Percentiles rank a stretch among this genome's conserved stretches.
Evolutionary conservation across 1,140 invertebrate genomes (phyloP).

Genomic region (Heliconius melpomene): DNA sequence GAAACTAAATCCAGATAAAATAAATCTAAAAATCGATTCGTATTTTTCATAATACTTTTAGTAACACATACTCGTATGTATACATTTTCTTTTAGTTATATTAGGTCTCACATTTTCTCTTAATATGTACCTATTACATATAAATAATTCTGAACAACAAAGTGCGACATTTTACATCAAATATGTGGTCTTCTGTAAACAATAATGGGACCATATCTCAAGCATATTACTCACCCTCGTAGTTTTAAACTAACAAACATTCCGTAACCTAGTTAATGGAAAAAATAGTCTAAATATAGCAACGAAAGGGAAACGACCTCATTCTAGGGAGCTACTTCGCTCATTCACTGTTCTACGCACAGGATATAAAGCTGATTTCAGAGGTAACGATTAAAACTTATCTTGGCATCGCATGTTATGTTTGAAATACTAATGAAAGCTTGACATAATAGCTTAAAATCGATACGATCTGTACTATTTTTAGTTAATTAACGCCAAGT

Average conservation of each 20-base stretch:
- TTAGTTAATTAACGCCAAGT: slow-evolving; percentile 53
- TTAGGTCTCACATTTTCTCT: no score
- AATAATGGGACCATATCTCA: slow-evolving; percentile 37
- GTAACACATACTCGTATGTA: no score
- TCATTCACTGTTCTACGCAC: slow-evolving; percentile 69
- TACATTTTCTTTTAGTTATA: not conserved
- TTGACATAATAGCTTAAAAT: slow-evolving; percentile 57
- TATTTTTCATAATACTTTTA: not conserved
- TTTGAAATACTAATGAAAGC: slow-evolving; percentile 65
- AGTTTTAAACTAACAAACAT: slow-evolving; percentile 1
- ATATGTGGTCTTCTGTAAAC: slow-evolving; percentile 21
- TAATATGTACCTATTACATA: no score
- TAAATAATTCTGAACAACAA: not conserved
- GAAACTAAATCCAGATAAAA: not conserved
- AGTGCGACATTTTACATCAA: not conserved
- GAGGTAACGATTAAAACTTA: slow-evolving; percentile 56
- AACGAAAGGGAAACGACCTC: slow-evolving; percentile 73
- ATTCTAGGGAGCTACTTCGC: slow-evolving; percentile 55
- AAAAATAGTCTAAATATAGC: slow-evolving; percentile 52
- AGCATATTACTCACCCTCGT: not conserved
- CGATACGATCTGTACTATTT: slow-evolving; percentile 55
- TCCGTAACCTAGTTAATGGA: slow-evolving; percentile 32
- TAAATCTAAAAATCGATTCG: not conserved
- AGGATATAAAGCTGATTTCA: slow-evolving; percentile 73
- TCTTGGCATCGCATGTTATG: slow-evolving; percentile 68